Base-by-base conservation (phyloP, 1,140 invertebrate genomes). In the Oryctes rhinoceros region DNA sequence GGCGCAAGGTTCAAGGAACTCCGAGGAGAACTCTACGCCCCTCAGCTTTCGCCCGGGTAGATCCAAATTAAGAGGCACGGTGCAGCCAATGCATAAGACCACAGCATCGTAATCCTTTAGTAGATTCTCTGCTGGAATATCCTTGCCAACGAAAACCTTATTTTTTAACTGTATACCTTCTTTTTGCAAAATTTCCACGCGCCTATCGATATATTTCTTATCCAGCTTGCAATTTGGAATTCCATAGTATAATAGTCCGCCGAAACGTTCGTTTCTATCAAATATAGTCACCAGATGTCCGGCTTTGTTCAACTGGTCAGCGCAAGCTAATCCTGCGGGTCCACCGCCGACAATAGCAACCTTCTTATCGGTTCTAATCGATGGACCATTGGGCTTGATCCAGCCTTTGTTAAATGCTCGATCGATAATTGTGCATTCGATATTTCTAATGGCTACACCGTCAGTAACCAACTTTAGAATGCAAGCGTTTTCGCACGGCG, bases 351-450 rank as follows among this genome's bases (percentile, higher is more conserved):
- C 92, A 18, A 99, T 90, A 5, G 96, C 98, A 0, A 99, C 93
- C 49, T 92, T 92, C 85, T 96, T 96, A 4, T 95, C 97, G 71
- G 95, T 97, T 80, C 96, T 91, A 6, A 87, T 79, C 1, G 86
- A 80, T 0, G 97, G 97, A 18, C 92, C 91, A 86, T 91, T 87
- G 0, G 98, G 93, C 37, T 91, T 90, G 76, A 99, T 97, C 98
- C 97, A 98, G 4, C 97, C 97, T 88, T 96, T 93, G 83, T 98
- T 96, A 88, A 98, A 99, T 11, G 97, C 98, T 89, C 98, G 93
- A 89, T 99, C 98, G 84, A 99, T 99, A 85, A 99, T 99, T 30
- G 97, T 93, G 88, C 97, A 98, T 90, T 99, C 98, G 84, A 99
- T 99, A 86, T 98, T 98, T 88, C 99, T 99, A 85, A 99, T 99